A percentile compares a stretch with the other conserved stretches of the same genome.
These are phyloP conservation scores for Branchinecta sandiegonensis DNA, from an alignment of 2,888 invertebrate species.

Conservation along the genomic window DNA sequence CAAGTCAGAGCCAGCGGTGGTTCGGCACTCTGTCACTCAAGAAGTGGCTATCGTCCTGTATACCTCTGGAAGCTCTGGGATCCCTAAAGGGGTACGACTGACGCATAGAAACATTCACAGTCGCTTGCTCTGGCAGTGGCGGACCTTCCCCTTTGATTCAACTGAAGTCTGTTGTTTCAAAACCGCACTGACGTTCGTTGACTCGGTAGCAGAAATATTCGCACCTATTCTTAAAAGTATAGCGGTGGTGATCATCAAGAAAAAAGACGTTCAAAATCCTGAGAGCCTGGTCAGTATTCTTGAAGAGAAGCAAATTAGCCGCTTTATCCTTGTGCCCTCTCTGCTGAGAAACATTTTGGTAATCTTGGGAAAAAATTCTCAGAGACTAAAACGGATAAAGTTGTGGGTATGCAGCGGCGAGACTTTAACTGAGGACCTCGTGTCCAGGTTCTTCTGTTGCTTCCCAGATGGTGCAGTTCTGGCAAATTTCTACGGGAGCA, in stretches of 20 bases:
- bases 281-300: slow-evolving; percentile 53
- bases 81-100: slow-evolving; percentile 74
- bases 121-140: slow-evolving; percentile 76
- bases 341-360: slow-evolving; percentile 33
- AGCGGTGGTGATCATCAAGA: slow-evolving; percentile 56
- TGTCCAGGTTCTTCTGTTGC: slow-evolving; percentile 56
- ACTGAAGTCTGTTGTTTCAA: slow-evolving; percentile 68
- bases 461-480: slow-evolving; percentile 49
- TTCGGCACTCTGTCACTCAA: not conserved
- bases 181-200: slow-evolving; percentile 80
- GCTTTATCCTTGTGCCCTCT: slow-evolving; percentile 72
- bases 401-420: slow-evolving; percentile 82
- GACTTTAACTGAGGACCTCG: slow-evolving; percentile 52
- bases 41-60: slow-evolving; percentile 54
- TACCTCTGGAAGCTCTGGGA: slow-evolving; percentile 77
- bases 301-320: slow-evolving; percentile 55
- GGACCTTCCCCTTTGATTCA: slow-evolving; percentile 56
- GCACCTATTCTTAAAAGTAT: slow-evolving; percentile 61
- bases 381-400: slow-evolving; percentile 43
- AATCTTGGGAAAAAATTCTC: not conserved
- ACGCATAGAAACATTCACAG: slow-evolving; percentile 62
- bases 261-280: slow-evolving; percentile 57
- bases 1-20: not conserved
- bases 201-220: slow-evolving; percentile 77
- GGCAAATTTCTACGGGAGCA: slow-evolving; percentile 80